A percentile compares a stretch with the other conserved stretches of the same genome.
These are phyloP conservation scores for Phycodurus eques DNA, from an alignment of 2,113 vertebrate genomes.

Conservation along the genomic window DNA sequence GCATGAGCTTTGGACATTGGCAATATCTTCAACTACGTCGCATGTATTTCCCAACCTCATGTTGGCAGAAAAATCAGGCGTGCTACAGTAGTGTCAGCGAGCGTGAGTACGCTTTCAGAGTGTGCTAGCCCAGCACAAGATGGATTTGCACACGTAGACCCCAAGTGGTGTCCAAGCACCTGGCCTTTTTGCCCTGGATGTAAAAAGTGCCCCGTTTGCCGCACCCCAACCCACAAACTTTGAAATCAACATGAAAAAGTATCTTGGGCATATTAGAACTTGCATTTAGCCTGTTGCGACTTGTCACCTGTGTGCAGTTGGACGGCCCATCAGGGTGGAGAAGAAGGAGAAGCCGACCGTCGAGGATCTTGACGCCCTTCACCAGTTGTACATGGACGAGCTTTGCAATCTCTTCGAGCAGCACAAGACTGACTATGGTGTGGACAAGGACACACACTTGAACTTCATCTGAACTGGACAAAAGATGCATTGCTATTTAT, in stretches of 20 bases:
- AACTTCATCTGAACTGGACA: constrained; percentile 75
- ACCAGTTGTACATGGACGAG: constrained; percentile 80
- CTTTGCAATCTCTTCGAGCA: constrained; percentile 85
- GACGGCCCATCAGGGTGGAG: constrained; percentile 83
- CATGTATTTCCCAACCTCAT: constrained; percentile 12
- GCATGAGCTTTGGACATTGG: constrained; percentile 1
- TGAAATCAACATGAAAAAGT: no score
- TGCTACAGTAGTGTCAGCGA: not conserved
- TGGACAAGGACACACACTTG: constrained; percentile 82
- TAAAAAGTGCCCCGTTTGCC: no score
- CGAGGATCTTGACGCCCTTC: constrained; percentile 79
- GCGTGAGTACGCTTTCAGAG: not conserved
- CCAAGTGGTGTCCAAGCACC: no score
- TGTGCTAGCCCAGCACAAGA: no score
- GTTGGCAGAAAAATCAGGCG: constrained; percentile 16
- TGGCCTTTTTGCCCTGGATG: no score
- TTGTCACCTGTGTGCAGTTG: constrained; percentile 71
- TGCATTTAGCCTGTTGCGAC: not conserved
- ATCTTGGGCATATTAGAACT: not conserved
- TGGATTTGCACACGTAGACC: no score
- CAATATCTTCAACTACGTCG: not conserved
- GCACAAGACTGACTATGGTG: constrained; percentile 82
- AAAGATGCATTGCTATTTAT: constrained; percentile 34
- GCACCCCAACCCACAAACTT: no score
- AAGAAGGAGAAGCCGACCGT: constrained; percentile 68